These are phyloP conservation scores for Orthonychiurus folsomi DNA, from an alignment of 2,888 invertebrate genomes.

Conservation along the genomic window DNA sequence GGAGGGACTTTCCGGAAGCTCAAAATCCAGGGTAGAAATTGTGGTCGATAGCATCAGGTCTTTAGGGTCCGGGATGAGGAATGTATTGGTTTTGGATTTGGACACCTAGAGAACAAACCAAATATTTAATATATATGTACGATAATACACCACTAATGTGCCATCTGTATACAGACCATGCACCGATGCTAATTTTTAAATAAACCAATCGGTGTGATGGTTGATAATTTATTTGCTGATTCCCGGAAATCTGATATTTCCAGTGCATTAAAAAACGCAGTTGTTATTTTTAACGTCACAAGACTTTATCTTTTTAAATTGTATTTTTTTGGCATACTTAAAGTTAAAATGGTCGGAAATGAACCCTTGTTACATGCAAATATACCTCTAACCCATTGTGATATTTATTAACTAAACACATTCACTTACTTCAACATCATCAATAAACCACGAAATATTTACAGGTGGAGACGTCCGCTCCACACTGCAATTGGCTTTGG, in stretches of 20 bases:
- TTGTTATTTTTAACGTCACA: too few relatives aligned
- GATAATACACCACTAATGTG: not conserved
- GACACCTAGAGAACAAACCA: not conserved
- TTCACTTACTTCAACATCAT: conserved; percentile 21
- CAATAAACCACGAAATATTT: conserved; percentile 29
- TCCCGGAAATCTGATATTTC: too few relatives aligned
- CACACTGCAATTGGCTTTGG: conserved; percentile 25
- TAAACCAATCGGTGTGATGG: too few relatives aligned
- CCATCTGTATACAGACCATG: not conserved
- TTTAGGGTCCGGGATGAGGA: conserved; percentile 1
- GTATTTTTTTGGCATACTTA: too few relatives aligned
- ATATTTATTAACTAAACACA: too few relatives aligned
- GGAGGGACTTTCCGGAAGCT: conserved; percentile 23
- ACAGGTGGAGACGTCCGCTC: conserved; percentile 18
- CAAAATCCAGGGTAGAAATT: conserved; percentile 26
- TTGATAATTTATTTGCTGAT: too few relatives aligned
- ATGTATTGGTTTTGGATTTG: not conserved
- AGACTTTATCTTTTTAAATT: too few relatives aligned
- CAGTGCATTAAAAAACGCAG: too few relatives aligned
- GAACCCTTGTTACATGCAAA: not conserved
- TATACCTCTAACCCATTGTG: too few relatives aligned
- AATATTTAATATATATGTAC: not conserved
- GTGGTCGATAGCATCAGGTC: conserved; percentile 24
- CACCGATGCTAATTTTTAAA: too few relatives aligned
- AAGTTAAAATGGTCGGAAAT: not conserved